Conservation (phyloP, 2,888 invertebrate genomes). For the Aporophyla nigra region DNA sequence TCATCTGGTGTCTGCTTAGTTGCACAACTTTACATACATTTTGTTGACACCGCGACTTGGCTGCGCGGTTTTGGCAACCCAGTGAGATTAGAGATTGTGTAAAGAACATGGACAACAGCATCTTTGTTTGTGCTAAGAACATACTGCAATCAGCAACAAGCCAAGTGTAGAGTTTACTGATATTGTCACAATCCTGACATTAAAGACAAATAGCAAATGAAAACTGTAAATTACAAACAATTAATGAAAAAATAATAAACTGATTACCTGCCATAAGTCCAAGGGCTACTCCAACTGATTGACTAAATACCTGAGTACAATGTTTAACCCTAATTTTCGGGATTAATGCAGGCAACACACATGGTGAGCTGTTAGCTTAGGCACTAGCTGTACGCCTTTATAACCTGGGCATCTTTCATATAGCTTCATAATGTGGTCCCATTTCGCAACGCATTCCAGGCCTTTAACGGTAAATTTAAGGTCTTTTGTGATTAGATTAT, state of each 20-base stretch:
- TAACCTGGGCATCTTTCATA: constrained; percentile 18
- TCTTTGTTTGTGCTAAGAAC: too few species aligned
- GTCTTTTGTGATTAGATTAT: not conserved
- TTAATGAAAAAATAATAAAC: not conserved
- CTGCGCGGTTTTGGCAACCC: too few species aligned
- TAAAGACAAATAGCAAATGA: not conserved
- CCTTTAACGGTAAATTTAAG: constrained; percentile 14
- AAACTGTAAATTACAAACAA: too few species aligned
- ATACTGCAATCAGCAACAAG: too few species aligned
- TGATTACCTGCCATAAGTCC: constrained; percentile 35
- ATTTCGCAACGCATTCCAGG: constrained; percentile 1
- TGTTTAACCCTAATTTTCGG: constrained; percentile 29
- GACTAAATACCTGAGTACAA: constrained; percentile 26
- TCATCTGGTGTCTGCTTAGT: too few species aligned
- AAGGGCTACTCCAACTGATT: constrained; percentile 4
- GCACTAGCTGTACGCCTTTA: constrained; percentile 13
- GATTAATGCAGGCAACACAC: constrained; percentile 7
- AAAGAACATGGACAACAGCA: too few species aligned
- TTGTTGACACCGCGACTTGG: too few species aligned
- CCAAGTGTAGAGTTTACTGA: too few species aligned
- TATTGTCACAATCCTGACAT: too few species aligned
- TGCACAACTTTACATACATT: too few species aligned
- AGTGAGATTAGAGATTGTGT: too few species aligned
- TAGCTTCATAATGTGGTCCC: not conserved
- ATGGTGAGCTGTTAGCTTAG: constrained; percentile 21